Evolutionary conservation across 2,113 vertebrate species (phyloP), one percentile per base, ranked within the genome.

Genomic region (Sebastes schlegelii): DNA sequence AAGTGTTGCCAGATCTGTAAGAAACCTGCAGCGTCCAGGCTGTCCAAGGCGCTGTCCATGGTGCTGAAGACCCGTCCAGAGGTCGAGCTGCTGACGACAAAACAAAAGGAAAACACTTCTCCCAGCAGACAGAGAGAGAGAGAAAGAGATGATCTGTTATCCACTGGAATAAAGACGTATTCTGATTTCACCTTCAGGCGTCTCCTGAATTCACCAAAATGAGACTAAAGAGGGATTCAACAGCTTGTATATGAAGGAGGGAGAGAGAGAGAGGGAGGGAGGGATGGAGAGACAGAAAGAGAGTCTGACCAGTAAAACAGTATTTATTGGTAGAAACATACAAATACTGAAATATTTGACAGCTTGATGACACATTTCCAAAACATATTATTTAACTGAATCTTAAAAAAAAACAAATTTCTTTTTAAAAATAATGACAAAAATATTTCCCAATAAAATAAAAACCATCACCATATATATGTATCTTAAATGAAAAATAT

Each of bases 261-360:
- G 67, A 21, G 26, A 10, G 19, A 6, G 23, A 2, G 16, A 2
- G 46, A 8, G 6, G 34, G 13, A 23, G 21, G 0, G 55, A 1
- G 40, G 70, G 21, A 21, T 14, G 10, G 63, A 54, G 51, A 19
- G 42, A 52, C 26, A 26, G 43, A 13, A 8, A 10, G n/a, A 60
- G 19, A 65, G 68, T 8, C 16, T 74, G 80, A 92, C 82, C 93
- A 95, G 94, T 95, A 95, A 95, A 96, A 73, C 55, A 21, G 72
- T 5, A 46, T 96, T 96, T 97, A 98, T 97, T 97, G 96, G 89
- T 95, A 96, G 95, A 96, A 97, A 97, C 97, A 96, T 94, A 96
- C 94, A 96, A 93, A 95, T 92, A 95, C 94, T 96, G 96, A 96
- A 97, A 95, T 94, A 93, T 93, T 1, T 86, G 91, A 93, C 92